Evolutionary conservation across 1,140 invertebrate species (phyloP), one percentile per base, ranked within the genome.

Genomic region (Drosophila pectinifera): DNA sequence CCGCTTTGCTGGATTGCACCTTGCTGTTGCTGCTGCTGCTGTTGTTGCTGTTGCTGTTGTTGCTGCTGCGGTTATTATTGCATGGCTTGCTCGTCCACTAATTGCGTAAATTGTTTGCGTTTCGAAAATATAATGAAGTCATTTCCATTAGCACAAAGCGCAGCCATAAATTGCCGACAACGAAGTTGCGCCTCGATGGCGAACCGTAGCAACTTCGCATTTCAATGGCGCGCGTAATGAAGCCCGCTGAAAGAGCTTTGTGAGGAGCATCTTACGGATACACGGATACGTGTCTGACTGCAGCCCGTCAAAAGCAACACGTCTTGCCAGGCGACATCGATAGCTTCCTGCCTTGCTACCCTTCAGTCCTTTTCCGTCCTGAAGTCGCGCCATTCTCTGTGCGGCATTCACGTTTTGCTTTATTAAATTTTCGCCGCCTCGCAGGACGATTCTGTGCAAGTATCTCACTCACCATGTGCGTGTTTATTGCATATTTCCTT

Each of bases 71-170:
- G 68, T 54, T 63, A 45, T 51, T 56, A 59, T 46, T 67, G 61
- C 80, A 80, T 77, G 48, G 77, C 83, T 80, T 89, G 59, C 80
- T 69, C 45, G 70, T 57, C 67, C 63, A 89, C 80, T 90, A 89
- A 89, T 89, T 89, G 85, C 85, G 80, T 80, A 89, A 90, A 89
- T 90, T 89, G 85, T 89, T 88, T 89, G 77, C 73, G 77, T 88
- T 89, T 78, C 67, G 80, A 80, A 89, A 89, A 89, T 89, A 89
- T 89, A 89, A 89, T 84, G 85, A 89, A 89, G 80, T 89, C 77
- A 75, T 90, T 90, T 88, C 73, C 84, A 89, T 88, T 89, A 88
- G 72, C 69, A 84, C 64, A 88, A 88, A 77, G 68, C 83, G 78
- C 45, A 59, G 45, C 82, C 73, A 88, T 74, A 72, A 82, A 75